phyloP scores from a whole-genome alignment of 2,888 invertebrate genomes.

The Ochlodes sylvanus region DNA sequence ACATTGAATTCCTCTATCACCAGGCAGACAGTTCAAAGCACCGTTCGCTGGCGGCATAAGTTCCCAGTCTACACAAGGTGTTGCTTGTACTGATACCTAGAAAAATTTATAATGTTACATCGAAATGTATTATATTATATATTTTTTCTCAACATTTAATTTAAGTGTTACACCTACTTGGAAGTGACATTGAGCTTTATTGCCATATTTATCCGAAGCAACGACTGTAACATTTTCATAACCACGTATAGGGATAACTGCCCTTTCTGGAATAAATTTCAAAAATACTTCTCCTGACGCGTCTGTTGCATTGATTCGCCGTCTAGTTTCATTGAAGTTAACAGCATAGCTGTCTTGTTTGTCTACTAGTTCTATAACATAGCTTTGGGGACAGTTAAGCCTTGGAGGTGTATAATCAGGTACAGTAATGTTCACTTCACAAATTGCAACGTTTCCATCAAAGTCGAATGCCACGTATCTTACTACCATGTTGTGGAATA shows the following conservation, averaged over 20 bases:
- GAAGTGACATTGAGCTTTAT: conserved; percentile 95
- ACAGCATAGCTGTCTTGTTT: conserved; percentile 95
- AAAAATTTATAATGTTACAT: neutral
- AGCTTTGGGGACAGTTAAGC: conserved; percentile 96
- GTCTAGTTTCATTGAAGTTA: conserved; percentile 95
- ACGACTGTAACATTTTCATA: conserved; percentile 97
- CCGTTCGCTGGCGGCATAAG: conserved; percentile 95
- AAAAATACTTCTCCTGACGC: conserved; percentile 94
- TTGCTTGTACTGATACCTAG: conserved; percentile 94
- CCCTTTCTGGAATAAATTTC: conserved; percentile 93
- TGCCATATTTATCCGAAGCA: conserved; percentile 94
- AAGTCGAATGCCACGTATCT: conserved; percentile 98
- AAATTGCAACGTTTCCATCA: conserved; percentile 98
- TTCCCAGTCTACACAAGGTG: conserved; percentile 98
- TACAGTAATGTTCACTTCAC: conserved; percentile 97
- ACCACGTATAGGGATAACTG: conserved; percentile 93
- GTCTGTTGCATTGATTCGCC: conserved; percentile 93
- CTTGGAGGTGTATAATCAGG: conserved; percentile 96
- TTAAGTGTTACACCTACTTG: conserved; percentile 83
- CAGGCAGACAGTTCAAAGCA: conserved; percentile 93
- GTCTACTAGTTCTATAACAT: conserved; percentile 96
- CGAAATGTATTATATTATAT: neutral
- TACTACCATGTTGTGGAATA: conserved; percentile 96
- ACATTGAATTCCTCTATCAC: conserved; percentile 93
- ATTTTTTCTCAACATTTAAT: neutral